phyloP scores from a whole-genome alignment of 2,113 vertebrate genomes.

The Eubucco bourcierii region DNA sequence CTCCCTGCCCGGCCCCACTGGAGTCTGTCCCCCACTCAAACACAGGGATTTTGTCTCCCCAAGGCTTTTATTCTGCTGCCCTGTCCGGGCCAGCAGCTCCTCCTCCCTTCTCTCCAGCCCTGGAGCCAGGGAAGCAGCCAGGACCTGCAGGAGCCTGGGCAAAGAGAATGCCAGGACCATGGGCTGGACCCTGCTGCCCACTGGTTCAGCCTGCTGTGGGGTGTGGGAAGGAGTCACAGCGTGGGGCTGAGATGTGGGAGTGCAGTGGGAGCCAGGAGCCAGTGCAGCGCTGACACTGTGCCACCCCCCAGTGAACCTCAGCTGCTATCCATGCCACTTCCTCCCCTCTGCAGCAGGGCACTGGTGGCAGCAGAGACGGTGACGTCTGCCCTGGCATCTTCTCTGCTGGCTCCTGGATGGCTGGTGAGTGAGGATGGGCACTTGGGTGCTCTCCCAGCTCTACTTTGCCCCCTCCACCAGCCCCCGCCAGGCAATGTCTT shows the following conservation, averaged over 20 bases:
- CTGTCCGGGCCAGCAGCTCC: not conserved
- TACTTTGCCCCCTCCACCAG: not conserved
- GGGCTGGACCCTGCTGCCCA: slow-evolving; percentile 72
- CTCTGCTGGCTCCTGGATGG: not conserved
- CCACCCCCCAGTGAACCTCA: rapidly evolving
- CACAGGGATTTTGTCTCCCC: not conserved
- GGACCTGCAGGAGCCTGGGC: not conserved
- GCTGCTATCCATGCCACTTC: rapidly evolving
- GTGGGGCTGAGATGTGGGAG: not conserved
- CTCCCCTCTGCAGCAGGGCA: not conserved
- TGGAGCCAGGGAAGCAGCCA: not conserved
- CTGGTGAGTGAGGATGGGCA: not conserved
- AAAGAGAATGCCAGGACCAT: slow-evolving; percentile 54
- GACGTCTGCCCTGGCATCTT: not conserved
- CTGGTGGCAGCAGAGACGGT: rapidly evolving
- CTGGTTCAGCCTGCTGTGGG: slow-evolving; percentile 54
- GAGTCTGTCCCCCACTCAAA: no score
- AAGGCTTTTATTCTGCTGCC: no score
- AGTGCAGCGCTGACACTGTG: not conserved
- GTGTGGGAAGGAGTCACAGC: rapidly evolving
- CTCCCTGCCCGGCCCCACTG: not conserved
- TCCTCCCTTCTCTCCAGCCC: slow-evolving; percentile 5
- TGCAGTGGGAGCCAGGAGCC: not conserved
- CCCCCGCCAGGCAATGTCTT: no score
- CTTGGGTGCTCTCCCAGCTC: rapidly evolving